A percentile compares a stretch with the other conserved stretches of the same genome.
phyloP scores from a whole-genome alignment of 1,140 invertebrate genomes.

The Venustaconcha ellipsiformis region DNA sequence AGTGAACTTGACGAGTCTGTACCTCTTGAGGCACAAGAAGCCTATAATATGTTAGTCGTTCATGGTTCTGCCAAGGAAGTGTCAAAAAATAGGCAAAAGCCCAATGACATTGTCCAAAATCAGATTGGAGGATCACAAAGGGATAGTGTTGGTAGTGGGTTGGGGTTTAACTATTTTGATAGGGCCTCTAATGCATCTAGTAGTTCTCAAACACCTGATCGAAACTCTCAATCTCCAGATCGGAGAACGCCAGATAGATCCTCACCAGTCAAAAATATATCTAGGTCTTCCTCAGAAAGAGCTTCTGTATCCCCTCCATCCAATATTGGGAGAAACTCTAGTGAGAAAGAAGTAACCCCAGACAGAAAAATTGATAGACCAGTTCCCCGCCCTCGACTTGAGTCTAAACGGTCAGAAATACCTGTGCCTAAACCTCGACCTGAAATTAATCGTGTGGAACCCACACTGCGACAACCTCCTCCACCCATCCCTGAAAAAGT shows the following conservation, averaged over 20 bases:
- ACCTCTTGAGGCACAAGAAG: constrained; percentile 79
- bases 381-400: constrained; percentile 27
- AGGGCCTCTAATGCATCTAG: constrained; percentile 24
- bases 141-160: constrained; percentile 14
- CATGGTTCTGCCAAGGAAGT: constrained; percentile 70
- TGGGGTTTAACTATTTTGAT: constrained; percentile 24
- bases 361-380: constrained; percentile 6
- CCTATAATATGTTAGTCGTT: constrained; percentile 92
- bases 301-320: constrained; percentile 23
- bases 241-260: constrained; percentile 22
- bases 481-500: constrained; percentile 36
- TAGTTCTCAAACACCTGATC: constrained; percentile 25
- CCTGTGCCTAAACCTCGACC: constrained; percentile 57
- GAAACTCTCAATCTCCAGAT: constrained; percentile 4
- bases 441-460: constrained; percentile 57
- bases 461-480: constrained; percentile 42
- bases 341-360: constrained; percentile 2
- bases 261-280: constrained; percentile 13
- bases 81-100: constrained; percentile 4
- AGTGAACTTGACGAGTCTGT: constrained; percentile 49
- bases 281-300: constrained; percentile 25
- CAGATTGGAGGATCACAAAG: constrained; percentile 12
- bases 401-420: constrained; percentile 41
- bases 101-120: no score
- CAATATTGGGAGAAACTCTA: constrained; percentile 8